Conservation (phyloP, 2,888 invertebrate genomes). For the Patella caerulea region DNA sequence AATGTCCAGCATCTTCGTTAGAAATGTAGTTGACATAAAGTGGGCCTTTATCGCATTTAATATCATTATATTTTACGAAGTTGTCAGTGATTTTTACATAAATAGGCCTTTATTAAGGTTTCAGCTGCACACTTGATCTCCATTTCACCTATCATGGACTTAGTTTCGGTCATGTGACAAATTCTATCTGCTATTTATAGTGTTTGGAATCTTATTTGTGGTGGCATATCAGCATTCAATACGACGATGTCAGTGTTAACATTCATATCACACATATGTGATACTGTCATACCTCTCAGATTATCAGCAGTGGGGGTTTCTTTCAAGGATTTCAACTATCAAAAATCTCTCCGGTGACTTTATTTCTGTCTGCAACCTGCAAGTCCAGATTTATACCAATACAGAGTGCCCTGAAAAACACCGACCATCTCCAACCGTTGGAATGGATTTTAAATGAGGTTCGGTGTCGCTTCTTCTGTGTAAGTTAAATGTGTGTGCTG, state of each 20-base stretch:
- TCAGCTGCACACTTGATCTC: neutral
- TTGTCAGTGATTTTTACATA: neutral
- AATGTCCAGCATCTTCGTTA: neutral
- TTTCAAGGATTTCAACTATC: neutral
- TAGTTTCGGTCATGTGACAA: neutral
- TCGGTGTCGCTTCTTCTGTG: no score
- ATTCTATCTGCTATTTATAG: neutral
- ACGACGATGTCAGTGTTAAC: neutral
- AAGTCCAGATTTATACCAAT: neutral
- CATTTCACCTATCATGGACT: neutral
- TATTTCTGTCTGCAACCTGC: neutral
- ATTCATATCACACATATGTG: neutral
- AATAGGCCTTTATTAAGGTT: neutral
- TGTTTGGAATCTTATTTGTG: neutral
- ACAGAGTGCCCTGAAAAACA: neutral
- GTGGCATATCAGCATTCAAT: neutral
- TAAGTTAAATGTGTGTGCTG: no score
- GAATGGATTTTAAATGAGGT: neutral
- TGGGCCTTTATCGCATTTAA: neutral
- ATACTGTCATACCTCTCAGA: neutral
- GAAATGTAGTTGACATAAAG: neutral
- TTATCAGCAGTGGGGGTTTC: neutral
- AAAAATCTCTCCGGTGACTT: neutral
- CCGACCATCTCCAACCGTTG: neutral
- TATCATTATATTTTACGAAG: neutral